phyloP scores from a whole-genome alignment of 1,140 invertebrate genomes.

The Tetragonula clypearis region DNA sequence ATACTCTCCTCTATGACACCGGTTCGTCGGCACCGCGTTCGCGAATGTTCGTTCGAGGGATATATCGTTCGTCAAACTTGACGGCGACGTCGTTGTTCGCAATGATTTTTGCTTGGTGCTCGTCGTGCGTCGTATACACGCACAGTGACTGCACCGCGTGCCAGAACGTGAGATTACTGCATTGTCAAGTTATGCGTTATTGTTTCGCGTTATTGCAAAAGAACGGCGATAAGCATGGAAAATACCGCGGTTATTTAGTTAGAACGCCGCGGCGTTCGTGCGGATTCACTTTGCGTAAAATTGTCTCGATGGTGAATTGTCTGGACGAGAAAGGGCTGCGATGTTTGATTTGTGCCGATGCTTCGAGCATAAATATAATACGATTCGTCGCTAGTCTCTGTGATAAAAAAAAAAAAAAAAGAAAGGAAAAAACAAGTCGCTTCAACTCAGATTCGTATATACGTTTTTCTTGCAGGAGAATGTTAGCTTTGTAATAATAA shows the following conservation, averaged over 20 bases:
- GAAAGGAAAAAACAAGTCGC: no score
- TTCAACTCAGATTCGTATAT: no score
- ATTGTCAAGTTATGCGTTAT: slow-evolving; percentile 19
- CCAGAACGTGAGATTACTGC: background rate
- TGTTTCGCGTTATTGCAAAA: slow-evolving; percentile 13
- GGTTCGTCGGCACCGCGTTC: background rate
- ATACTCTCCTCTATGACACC: slow-evolving; percentile 29
- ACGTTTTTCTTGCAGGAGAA: no score
- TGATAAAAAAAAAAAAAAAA: no score
- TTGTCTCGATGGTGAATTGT: background rate
- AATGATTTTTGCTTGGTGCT: background rate
- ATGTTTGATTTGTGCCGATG: background rate
- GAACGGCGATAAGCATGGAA: background rate
- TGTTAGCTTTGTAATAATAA: no score
- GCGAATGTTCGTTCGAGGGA: background rate
- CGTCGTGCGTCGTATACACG: no score
- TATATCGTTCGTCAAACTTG: background rate
- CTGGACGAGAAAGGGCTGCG: background rate
- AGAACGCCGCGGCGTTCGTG: background rate
- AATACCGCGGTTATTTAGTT: background rate
- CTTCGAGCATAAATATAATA: background rate
- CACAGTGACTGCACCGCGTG: no score
- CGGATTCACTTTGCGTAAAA: background rate
- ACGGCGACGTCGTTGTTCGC: no score
- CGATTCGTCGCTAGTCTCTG: background rate